Conservation (phyloP, 1,140 invertebrate genomes). For the Leptinotarsa texana region DNA sequence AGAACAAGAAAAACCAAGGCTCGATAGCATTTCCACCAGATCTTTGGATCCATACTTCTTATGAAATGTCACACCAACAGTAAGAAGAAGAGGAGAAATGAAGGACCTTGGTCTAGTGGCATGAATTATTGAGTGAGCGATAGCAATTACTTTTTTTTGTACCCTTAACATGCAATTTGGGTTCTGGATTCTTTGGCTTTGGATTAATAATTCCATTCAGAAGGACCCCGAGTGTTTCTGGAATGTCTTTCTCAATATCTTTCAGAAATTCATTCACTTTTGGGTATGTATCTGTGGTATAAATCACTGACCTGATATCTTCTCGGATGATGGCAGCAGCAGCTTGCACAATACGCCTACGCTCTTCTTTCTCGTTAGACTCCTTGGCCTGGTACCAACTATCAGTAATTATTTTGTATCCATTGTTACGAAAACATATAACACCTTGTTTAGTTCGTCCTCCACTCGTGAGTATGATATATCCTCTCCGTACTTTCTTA, state of each 20-base stretch:
- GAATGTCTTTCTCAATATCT: slow-evolving; percentile 13
- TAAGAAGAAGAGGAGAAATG: background rate
- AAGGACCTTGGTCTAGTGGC: background rate
- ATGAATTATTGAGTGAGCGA: slow-evolving; percentile 16
- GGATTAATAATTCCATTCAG: background rate
- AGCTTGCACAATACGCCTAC: background rate
- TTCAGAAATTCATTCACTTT: slow-evolving; percentile 13
- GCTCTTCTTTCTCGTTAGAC: background rate
- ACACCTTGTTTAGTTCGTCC: background rate
- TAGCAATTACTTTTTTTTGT: slow-evolving; percentile 6
- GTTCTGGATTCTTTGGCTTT: background rate
- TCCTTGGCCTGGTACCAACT: background rate
- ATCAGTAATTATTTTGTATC: slow-evolving; percentile 3
- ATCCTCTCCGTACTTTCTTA: slow-evolving; percentile 4
- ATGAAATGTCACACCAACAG: background rate
- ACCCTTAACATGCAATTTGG: background rate
- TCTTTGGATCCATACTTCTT: background rate
- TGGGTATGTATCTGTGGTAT: slow-evolving; percentile 4
- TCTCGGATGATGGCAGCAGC: slow-evolving; percentile 3
- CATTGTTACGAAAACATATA: slow-evolving; percentile 8
- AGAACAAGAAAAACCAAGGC: background rate
- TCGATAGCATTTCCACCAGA: background rate
- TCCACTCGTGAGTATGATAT: slow-evolving; percentile 10
- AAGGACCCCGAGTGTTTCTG: slow-evolving; percentile 12
- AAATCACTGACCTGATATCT: slow-evolving; percentile 17